Evolutionary conservation across 2,797 vertebrate genomes (phyloP).

Genomic region (Poecilia gillii): DNA sequence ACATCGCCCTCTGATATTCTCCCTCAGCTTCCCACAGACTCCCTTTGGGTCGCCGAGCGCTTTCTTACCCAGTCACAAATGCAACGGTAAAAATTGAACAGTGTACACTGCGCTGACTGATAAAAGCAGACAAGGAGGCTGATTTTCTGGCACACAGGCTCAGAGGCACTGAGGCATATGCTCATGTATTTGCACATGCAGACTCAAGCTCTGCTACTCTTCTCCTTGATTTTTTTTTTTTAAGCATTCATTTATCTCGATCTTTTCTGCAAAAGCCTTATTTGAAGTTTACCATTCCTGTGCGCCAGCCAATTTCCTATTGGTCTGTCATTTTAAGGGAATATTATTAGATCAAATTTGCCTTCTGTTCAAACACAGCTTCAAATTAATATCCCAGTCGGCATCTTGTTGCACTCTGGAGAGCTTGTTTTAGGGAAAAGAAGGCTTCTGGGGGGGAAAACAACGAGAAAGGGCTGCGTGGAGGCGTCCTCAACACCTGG

Average conservation of each 20-base stretch:
- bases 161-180: constrained; percentile 36
- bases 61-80: constrained; percentile 39
- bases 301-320: constrained; percentile 25
- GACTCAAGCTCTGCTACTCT: constrained; percentile 24
- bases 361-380: constrained; percentile 36
- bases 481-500: constrained; percentile 50
- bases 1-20: constrained; percentile 10
- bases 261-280: constrained; percentile 10
- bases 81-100: constrained; percentile 29
- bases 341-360: constrained; percentile 21
- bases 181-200: constrained; percentile 38
- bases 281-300: constrained; percentile 13
- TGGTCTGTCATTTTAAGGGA: constrained; percentile 24
- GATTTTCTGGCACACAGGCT: constrained; percentile 40
- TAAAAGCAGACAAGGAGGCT: constrained; percentile 46
- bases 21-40: constrained; percentile 27
- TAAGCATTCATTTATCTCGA: constrained; percentile 8
- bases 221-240: constrained; percentile 15
- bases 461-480: constrained; percentile 38
- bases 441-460: constrained; percentile 27
- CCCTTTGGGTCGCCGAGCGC: constrained; percentile 30
- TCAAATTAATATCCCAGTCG: constrained; percentile 43
- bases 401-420: constrained; percentile 38
- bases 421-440: constrained; percentile 48
- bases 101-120: constrained; percentile 22